Conservation (phyloP, 2,113 vertebrate genomes). For the Pseudonaja textilis region DNA sequence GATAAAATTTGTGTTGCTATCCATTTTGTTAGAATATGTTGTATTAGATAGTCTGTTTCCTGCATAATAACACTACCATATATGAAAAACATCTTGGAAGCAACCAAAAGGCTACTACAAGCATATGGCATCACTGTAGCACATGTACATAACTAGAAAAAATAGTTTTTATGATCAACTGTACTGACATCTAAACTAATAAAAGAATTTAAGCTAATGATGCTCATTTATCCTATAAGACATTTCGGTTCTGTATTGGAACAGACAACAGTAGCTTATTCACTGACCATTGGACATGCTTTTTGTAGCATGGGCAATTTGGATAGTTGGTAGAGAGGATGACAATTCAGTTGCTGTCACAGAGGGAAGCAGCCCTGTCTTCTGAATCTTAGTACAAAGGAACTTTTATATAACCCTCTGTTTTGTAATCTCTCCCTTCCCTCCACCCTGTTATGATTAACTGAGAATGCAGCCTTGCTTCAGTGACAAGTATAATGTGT, state of each 20-base stretch:
- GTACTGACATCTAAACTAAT: neutral
- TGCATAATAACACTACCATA: neutral
- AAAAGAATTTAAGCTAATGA: neutral
- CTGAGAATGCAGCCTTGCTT: conserved; percentile 17
- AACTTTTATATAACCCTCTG: neutral
- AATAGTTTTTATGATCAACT: neutral
- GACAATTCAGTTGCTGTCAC: neutral
- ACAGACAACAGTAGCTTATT: conserved; percentile 25
- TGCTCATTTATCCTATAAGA: conserved; percentile 23
- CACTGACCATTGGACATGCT: neutral
- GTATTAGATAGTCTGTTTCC: neutral
- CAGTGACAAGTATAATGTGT: conserved; percentile 25
- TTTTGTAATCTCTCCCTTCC: neutral
- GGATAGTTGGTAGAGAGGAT: neutral
- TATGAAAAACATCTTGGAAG: neutral
- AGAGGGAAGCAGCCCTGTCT: neutral
- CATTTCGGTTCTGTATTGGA: conserved; percentile 18
- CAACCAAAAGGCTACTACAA: neutral
- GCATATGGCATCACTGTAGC: neutral
- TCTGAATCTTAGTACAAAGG: neutral
- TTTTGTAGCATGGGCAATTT: neutral
- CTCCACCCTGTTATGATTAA: neutral
- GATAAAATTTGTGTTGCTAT: neutral
- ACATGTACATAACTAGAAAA: neutral
- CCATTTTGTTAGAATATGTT: neutral